A percentile compares a stretch with the other conserved stretches of the same genome.
These are phyloP conservation scores for Scomber scombrus DNA, from an alignment of 2,113 vertebrate genomes.

Conservation along the genomic window DNA sequence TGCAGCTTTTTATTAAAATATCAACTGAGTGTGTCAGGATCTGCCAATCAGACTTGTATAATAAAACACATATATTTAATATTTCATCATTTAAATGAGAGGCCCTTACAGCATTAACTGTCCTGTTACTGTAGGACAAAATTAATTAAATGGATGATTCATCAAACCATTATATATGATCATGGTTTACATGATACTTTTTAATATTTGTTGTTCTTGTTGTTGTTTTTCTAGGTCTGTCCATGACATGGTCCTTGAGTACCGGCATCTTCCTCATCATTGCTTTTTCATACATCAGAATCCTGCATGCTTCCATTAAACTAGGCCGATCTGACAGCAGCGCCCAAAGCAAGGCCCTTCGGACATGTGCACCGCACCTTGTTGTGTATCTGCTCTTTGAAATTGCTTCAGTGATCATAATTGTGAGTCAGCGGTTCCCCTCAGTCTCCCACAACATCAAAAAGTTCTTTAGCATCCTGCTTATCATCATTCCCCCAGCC, in stretches of 20 bases:
- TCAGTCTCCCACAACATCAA: constrained; percentile 50
- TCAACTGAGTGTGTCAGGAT: no score
- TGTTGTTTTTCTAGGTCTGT: constrained; percentile 52
- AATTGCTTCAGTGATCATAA: neutral
- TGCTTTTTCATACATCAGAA: constrained; percentile 70
- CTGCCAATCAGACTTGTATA: no score
- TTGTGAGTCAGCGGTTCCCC: constrained; percentile 55
- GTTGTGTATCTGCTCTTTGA: constrained; percentile 60
- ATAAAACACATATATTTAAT: no score
- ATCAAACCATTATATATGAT: no score
- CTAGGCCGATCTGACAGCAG: neutral
- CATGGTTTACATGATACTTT: no score
- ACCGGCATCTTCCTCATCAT: constrained; percentile 66
- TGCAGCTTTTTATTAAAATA: no score
- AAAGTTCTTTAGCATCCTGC: constrained; percentile 68
- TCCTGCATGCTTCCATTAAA: constrained; percentile 55
- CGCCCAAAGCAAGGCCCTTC: constrained; percentile 61
- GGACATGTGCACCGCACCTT: constrained; percentile 70
- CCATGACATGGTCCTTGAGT: constrained; percentile 54
- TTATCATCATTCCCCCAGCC: constrained; percentile 58
- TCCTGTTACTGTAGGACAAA: no score
- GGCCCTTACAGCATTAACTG: no score
- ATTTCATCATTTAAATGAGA: no score
- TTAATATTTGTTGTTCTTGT: no score
- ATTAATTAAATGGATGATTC: no score